Evolutionary conservation across 1,140 invertebrate species (phyloP), one percentile per base, ranked within the genome.

Genomic region (Drosophila mojavensis): DNA sequence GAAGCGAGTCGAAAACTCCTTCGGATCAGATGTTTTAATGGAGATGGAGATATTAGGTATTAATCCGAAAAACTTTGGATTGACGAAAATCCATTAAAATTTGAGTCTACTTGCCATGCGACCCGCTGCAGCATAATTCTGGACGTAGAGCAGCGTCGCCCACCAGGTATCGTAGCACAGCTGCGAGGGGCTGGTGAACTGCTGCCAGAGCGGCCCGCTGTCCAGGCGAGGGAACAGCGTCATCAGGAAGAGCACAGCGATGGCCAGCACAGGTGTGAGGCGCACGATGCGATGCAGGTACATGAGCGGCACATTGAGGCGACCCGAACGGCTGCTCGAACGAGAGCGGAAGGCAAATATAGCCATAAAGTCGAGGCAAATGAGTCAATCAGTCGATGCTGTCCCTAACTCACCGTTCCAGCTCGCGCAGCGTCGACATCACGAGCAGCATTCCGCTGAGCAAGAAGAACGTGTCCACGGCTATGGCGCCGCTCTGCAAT

Each of bases 391-490:
- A 1, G 10, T 13, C 20, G 20, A 24, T 39, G 9, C 10, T 39
- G 11, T 13, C 6, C 36, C 10, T 64, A 75, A 75, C 24, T 69
- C 54, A 91, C 88, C 79, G 79, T 0, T 96, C 95, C 58, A 96
- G 91, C 83, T 96, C 94, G 13, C 94, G 93, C n/a, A 96, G 91
- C 0, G 96, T 82, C 43, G 95, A 93, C 75, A 95, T 93, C 67
- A 94, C 93, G 79, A 96, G 94, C 20, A 96, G 93, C 80, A 96
- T 94, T 10, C 95, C 95, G 78, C 95, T 95, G 11, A 96, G 91
- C 61, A 96, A 93, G 24, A 96, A 93, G 91, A 96, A 96, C 11
- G 95, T 95, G 79, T 96, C 95, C 6, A 96, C 95, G 6, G 95
- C 89, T 3, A 95, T 91, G 0, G 94, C 92, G 4, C 94, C 94